phyloP scores from a whole-genome alignment of 2,113 vertebrate genomes.

The Antidorcas marsupialis region DNA sequence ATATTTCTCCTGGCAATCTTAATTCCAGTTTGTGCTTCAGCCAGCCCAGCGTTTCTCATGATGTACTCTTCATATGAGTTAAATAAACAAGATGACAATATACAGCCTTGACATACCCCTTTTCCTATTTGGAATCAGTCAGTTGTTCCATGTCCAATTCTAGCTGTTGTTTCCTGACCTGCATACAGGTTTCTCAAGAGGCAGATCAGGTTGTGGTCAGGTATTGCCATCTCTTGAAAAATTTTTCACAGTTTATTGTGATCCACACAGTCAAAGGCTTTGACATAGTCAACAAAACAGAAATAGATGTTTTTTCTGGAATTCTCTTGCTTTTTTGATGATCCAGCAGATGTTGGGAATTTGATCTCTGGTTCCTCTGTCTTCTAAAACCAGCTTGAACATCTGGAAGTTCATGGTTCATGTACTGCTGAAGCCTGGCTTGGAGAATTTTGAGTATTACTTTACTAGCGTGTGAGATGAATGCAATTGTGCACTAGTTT shows the following conservation, averaged over 20 bases:
- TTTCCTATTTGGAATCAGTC: background rate
- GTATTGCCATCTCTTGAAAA: background rate
- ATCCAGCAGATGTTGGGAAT: fast-evolving
- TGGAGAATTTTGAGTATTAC: background rate
- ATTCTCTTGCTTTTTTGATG: background rate
- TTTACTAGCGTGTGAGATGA: background rate
- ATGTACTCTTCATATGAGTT: background rate
- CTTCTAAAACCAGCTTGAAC: background rate
- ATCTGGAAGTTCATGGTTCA: background rate
- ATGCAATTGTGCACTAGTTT: too few species aligned
- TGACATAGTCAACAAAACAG: background rate
- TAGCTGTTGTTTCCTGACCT: background rate
- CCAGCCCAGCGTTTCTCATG: background rate
- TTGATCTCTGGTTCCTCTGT: background rate
- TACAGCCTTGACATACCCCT: background rate
- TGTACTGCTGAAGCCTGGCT: fast-evolving
- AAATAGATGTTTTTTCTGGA: background rate
- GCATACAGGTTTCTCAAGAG: background rate
- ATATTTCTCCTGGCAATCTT: background rate
- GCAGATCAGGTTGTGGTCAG: background rate
- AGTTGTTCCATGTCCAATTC: background rate
- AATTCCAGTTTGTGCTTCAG: background rate
- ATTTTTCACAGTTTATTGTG: background rate
- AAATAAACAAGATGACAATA: background rate
- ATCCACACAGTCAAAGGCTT: background rate